Evolutionary conservation across 2,888 invertebrate genomes (phyloP).

Genomic region (Nephrotoma appendiculata): DNA sequence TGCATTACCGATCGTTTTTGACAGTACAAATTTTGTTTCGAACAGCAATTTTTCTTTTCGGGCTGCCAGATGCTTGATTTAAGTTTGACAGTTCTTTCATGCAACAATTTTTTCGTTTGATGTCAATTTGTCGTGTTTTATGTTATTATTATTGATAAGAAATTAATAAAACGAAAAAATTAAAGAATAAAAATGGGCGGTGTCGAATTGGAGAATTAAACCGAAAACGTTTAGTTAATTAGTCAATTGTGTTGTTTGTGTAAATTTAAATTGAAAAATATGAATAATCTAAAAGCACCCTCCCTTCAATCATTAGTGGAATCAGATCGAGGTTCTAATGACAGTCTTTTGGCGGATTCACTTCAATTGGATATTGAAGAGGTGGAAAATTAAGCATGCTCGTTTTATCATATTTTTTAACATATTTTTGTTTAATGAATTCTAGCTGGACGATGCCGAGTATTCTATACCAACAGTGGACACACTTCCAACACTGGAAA

Average conservation of each 20-base stretch:
- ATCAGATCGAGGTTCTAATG: conserved; percentile 49
- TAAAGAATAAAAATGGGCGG: background rate
- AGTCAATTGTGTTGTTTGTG: background rate
- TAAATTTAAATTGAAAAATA: conserved; percentile 11
- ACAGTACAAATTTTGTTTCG: background rate
- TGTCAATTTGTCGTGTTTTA: background rate
- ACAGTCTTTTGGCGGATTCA: conserved; percentile 41
- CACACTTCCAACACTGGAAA: conserved; percentile 62
- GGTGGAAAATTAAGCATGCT: conserved; percentile 27
- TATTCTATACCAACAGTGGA: conserved; percentile 66
- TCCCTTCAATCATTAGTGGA: conserved; percentile 40
- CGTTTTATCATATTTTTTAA: background rate
- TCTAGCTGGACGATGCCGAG: conserved; percentile 65
- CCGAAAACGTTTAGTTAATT: background rate
- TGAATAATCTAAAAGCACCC: conserved; percentile 30
- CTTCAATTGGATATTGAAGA: conserved; percentile 55
- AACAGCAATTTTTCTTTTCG: background rate
- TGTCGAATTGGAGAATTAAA: background rate
- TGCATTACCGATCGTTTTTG: background rate
- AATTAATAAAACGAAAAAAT: background rate
- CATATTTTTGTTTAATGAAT: conserved; percentile 12
- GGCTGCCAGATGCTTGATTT: background rate
- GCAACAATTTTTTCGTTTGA: background rate
- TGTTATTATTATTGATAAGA: background rate
- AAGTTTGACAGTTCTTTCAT: background rate